Evolutionary conservation across 2,113 vertebrate genomes (phyloP), one percentile per base, ranked within the genome.

Genomic region (Philantomba maxwellii): DNA sequence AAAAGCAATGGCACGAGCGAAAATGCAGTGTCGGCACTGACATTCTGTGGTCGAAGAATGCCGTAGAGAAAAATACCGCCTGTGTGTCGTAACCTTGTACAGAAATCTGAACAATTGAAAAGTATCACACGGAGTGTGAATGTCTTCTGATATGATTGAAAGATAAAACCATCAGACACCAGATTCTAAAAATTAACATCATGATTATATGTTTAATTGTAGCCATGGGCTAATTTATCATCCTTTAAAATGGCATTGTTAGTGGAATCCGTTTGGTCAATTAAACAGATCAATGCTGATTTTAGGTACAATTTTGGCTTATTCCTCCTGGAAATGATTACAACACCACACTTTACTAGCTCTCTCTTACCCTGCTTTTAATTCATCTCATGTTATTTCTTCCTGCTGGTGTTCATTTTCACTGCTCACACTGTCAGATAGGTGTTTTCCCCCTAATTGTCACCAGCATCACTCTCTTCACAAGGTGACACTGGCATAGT

Each of bases 361-460:
- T 60, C 7, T 77, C 17, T 78, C 47, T 64, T 47, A 49, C 36
- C 47, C 80, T 92, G 14, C n/a, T 78, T 51, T 81, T 77, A 81
- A 78, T 87, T 85, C 33, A 14, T 30, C 78, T 64, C 45, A 10
- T 85, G 55, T 33, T 36, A 6, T 16, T 4, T 60, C 62, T 51
- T 93, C 84, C 82, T 66, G 58, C 83, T 57, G n/a, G 43, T 86
- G 60, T 60, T 97, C 86, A 85, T 95, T 91, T 93, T 89, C 80
- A 43, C 87, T 78, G 64, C 17, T 13, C 21, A 33, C 47, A 3
- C 57, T 85, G 36, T 57, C 80, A 75, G 28, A 26, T 33, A 82
- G 39, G 57, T 97, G 62, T 93, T 91, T 93, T 10, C 28, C 47
- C 66, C 43, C 39, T 66, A 88, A 73, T 88, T 87, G 89, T 70